Base-by-base conservation (phyloP, 2,113 vertebrate species). In the Campylomormyrus numenius region DNA sequence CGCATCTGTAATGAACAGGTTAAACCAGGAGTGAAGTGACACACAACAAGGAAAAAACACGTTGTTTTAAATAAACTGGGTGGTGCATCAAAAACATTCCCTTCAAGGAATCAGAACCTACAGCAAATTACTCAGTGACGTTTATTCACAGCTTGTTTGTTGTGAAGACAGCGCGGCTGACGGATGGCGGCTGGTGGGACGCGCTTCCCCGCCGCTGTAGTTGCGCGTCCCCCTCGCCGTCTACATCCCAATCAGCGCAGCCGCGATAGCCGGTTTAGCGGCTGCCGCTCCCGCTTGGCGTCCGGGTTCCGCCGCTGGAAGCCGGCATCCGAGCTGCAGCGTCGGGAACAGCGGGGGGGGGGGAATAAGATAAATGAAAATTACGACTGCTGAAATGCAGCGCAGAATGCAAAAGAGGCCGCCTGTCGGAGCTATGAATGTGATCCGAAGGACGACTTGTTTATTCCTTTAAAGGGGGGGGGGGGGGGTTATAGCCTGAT, bases 91-190 rank as follows among this genome's bases (percentile, higher is more conserved):
- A 2, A 86, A 56, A 48, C 52, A 91, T 90, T 91, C 92, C 92
- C 90, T 91, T 92, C 89, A 91, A 89, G 90, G 90, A 91, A 89
- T 92, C 87, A 83, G 93, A 93, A 74, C 89, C 92, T 90, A 85
- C 89, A 91, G 90, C 90, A 90, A 83, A 88, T 90, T 91, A 87
- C 90, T 89, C 90, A 92, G 93, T 93, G 93, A 91, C 91, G 90
- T 94, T 94, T 92, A 94, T 95, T 95, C 93, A 90, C 90, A 85
- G 91, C 91, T 91, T 91, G 94, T 95, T 94, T 93, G 91, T 92
- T 92, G 91, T 88, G 92, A 94, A 94, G 93, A 94, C 94, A 92
- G 93, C 93, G 91, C 93, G 92, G 93, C 92, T 91, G 92, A 92
- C 92, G 92, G 89, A 92, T 92, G 91, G 88, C 91, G 91, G 92